Conservation (phyloP, 2,888 invertebrate genomes). For the Melanostoma scalare region DNA sequence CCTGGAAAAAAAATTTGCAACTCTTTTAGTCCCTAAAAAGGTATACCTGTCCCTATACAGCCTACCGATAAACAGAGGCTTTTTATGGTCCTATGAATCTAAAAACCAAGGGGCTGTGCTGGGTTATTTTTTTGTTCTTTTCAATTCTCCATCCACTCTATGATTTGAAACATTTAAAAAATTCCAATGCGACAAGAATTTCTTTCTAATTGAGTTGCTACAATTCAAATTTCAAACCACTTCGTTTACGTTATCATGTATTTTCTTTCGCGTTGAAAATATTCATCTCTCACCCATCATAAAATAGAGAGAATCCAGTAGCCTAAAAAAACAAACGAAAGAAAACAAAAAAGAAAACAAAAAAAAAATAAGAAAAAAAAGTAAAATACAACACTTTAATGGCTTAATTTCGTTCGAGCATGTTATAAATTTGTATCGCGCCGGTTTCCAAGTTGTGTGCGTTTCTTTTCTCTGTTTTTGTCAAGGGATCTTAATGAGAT, state of each 20-base stretch:
- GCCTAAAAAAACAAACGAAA: constrained; percentile 38
- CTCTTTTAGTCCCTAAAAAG: no score
- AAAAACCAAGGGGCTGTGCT: no score
- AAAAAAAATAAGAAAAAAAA: constrained; percentile 32
- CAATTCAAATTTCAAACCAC: neutral
- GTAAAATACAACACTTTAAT: constrained; percentile 65
- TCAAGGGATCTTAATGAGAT: constrained; percentile 65
- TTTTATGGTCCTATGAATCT: no score
- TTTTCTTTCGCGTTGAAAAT: constrained; percentile 13
- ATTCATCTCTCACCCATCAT: constrained; percentile 10
- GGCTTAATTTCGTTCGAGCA: constrained; percentile 66
- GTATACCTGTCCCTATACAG: no score
- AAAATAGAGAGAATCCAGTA: constrained; percentile 44
- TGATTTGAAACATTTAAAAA: no score
- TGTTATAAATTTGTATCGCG: constrained; percentile 65
- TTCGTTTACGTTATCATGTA: neutral
- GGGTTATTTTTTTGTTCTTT: no score
- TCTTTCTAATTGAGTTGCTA: no score
- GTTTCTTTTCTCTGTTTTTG: constrained; percentile 31
- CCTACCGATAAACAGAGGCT: no score
- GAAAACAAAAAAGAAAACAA: constrained; percentile 19
- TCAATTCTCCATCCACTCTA: no score
- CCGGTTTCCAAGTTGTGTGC: constrained; percentile 39
- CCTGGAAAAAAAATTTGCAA: no score
- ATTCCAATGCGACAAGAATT: no score